Base-by-base conservation (phyloP, 2,888 invertebrate genomes). In the Chesias legatella region DNA sequence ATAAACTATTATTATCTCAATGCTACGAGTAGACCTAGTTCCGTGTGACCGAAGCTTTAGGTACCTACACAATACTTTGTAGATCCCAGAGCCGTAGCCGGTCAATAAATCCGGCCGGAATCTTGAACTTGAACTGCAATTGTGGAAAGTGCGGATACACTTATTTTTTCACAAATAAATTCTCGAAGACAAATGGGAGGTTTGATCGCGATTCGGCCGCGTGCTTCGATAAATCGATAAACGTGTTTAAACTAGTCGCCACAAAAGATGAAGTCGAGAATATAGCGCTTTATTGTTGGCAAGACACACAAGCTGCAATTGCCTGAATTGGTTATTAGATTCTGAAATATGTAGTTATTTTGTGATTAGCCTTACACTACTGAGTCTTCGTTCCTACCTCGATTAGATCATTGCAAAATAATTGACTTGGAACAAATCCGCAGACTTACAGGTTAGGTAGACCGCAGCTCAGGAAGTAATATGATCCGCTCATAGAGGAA, bases 91-190 rank as follows among this genome's bases (percentile, higher is more conserved):
- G 73, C 69, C 71, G 56, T 63, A 63, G 57, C 64, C 76, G 80
- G 79, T 79, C 82, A 80, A 79, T 81, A 78, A 82, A 76, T 81
- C 44, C 61, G 51, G 45, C 56, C 62, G 60, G 69, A 73, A 71
- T 78, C 77, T 79, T 84, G 81, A 83, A 84, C 84, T 83, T 83
- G 81, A 85, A 82, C 79, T 74, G 76, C 63, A 76, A 71, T 67
- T 61, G 28, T 25, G 27, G 23, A 38, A 25, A 63, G 23, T 55
- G 47, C 60, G 62, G 63, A 68, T 68, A 63, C 56, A 56, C 53
- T 57, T 51, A 54, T 57, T 58, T 61, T 64, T 63, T 63, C 61
- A 59, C 51, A 51, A 41, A 38, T 42, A 44, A 44, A 63, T 68
- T 66, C 58, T 30, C 25, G 48, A 60, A 64, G 61, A 67, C 57